These are phyloP conservation scores for Siniperca scherzeri DNA, from an alignment of 2,797 vertebrate genomes.

Conservation along the genomic window DNA sequence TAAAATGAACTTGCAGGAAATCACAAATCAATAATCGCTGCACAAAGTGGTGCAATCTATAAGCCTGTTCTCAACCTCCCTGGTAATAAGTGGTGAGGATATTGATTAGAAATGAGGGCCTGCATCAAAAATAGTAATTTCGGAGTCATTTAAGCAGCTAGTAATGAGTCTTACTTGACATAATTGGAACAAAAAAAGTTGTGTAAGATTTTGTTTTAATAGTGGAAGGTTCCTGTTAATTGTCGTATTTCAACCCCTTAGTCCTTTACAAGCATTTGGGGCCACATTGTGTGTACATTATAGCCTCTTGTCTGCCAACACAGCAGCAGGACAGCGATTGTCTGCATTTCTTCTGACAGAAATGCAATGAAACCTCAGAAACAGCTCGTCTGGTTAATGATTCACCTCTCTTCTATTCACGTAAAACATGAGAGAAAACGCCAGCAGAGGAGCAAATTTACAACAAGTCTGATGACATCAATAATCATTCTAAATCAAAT, in stretches of 20 bases:
- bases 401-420: conserved; percentile 40
- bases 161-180: conserved; percentile 6
- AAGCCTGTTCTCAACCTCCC: conserved; percentile 3
- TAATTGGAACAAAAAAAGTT: background rate
- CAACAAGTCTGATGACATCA: conserved; percentile 14
- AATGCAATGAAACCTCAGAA: conserved; percentile 53
- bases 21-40: conserved; percentile 38
- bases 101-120: conserved; percentile 24
- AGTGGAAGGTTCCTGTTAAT: background rate
- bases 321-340: conserved; percentile 21
- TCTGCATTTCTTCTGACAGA: conserved; percentile 36
- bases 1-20: conserved; percentile 30
- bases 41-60: conserved; percentile 6
- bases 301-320: conserved; percentile 26
- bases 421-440: conserved; percentile 34
- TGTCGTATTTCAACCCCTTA: background rate
- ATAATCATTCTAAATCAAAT: conserved; percentile 3
- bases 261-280: conserved; percentile 31
- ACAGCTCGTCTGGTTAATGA: conserved; percentile 52
- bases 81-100: conserved; percentile 11
- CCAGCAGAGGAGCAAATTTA: conserved; percentile 25
- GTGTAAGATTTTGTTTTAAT: too few species aligned
- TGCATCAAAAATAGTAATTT: background rate
- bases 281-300: background rate
- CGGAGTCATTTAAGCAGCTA: background rate